Evolutionary conservation across 2,888 invertebrate genomes (phyloP).

Genomic region (Acrobasis consociella): DNA sequence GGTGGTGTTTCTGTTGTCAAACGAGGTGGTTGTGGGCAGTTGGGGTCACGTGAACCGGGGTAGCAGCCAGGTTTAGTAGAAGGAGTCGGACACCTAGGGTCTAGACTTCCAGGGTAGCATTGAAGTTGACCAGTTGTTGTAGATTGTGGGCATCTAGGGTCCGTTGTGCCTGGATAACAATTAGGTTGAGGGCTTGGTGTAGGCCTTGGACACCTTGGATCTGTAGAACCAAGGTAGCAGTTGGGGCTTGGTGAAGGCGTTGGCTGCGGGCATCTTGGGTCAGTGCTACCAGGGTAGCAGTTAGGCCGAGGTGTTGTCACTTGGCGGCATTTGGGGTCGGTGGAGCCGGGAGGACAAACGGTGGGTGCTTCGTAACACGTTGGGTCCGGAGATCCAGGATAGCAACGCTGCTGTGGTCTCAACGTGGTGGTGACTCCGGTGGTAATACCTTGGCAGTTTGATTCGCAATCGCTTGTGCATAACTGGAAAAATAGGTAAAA

Average conservation of each 20-base stretch:
- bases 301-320: conserved; percentile 44
- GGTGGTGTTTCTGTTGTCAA: conserved; percentile 34
- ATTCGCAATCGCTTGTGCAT: conserved; percentile 68
- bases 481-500: conserved; percentile 50
- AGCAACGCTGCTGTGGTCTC: conserved; percentile 51
- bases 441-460: conserved; percentile 57
- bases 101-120: conserved; percentile 47
- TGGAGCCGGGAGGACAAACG: conserved; percentile 53
- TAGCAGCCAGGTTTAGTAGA: conserved; percentile 30
- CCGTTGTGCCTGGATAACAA: conserved; percentile 42
- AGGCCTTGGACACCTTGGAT: conserved; percentile 35
- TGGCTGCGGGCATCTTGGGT: conserved; percentile 46
- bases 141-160: conserved; percentile 36
- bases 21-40: conserved; percentile 42
- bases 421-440: conserved; percentile 61
- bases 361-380: conserved; percentile 44
- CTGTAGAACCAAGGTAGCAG: conserved; percentile 42
- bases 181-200: conserved; percentile 29
- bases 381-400: conserved; percentile 59
- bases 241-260: conserved; percentile 32
- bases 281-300: conserved; percentile 56
- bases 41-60: conserved; percentile 49
- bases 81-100: conserved; percentile 35
- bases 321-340: conserved; percentile 51
- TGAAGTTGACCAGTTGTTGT: conserved; percentile 32